Evolutionary conservation across 2,888 invertebrate genomes (phyloP).

Genomic region (Lasioglossum malachurum): DNA sequence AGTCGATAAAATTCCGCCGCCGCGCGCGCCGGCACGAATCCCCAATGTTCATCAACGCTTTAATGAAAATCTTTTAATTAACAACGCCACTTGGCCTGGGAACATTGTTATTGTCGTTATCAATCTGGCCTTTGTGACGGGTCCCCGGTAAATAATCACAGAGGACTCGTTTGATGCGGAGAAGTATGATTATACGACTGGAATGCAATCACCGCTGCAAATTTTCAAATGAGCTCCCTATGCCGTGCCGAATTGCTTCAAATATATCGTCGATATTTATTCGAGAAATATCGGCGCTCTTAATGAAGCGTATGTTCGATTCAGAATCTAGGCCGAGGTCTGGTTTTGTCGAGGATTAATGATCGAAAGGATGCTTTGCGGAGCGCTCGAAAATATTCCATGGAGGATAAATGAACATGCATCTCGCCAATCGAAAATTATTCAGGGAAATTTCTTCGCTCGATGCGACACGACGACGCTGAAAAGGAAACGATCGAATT

Average conservation of each 20-base stretch:
- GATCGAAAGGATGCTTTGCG: background rate
- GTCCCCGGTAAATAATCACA: constrained; percentile 22
- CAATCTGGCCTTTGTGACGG: background rate
- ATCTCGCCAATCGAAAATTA: background rate
- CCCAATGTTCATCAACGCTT: constrained; percentile 25
- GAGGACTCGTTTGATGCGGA: background rate
- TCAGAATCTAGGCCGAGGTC: background rate
- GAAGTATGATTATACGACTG: background rate
- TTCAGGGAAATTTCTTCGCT: background rate
- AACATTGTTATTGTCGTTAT: constrained; percentile 3
- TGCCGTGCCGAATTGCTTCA: background rate
- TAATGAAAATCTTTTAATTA: constrained; percentile 34
- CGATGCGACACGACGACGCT: too few species aligned
- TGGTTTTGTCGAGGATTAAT: background rate
- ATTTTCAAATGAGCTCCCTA: background rate
- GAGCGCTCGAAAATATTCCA: background rate
- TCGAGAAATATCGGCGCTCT: background rate
- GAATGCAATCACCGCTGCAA: background rate
- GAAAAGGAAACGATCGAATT: background rate
- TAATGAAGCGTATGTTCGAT: constrained; percentile 7
- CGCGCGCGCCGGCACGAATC: background rate
- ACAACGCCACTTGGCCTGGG: constrained; percentile 17
- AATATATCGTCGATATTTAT: background rate
- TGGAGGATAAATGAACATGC: background rate
- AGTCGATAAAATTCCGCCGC: constrained; percentile 4